Evolutionary conservation across 2,888 invertebrate genomes (phyloP), one percentile per base, ranked within the genome.

Genomic region (Caenorhabditis sp.): DNA sequence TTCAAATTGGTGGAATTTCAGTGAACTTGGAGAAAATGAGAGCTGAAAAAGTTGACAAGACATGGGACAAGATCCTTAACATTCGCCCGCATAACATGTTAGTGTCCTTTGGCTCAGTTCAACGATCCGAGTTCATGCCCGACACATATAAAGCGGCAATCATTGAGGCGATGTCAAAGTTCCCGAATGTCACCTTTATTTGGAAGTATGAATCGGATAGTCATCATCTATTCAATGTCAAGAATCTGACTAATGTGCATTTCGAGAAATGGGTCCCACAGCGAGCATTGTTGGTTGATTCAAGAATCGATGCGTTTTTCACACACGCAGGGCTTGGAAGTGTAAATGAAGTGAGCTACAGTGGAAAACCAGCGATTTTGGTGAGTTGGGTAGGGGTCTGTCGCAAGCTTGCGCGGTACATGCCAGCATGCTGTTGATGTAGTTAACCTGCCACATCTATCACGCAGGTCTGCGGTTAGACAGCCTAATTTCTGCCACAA

Each of bases 1-100:
- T 72, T 53, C 21, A 50, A 23, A 72, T 72, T 25, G 72, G 72
- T 8, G 72, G 72, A 64, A 72, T 72, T 17, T 67, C 71, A 1
- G 61, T 70, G 10, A 43, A 60, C n/a, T 4, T 60, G 3, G 49
- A 60, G 38, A 43, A 60, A 23, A 4, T 72, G 54, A 63, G 61
- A 25, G n/a, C 27, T 21, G 64, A 72, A 36, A 64, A 64, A 58
- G n/a, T 72, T 1, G 23, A 27, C 0, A 23, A 60, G 27, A 23
- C 60, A 10, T 67, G 53, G 17, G 38, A 64, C 23, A 1, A 50
- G 17, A 54, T 72, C 20, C 26, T 72, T 49, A 38, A 14, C 2
- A 25, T 61, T 17, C 25, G 60, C 12, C n/a, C 61, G 43, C 57
- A 72, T 14, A 72, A 50, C 36, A 53, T 72, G n/a, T 53, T 72